phyloP scores from a whole-genome alignment of 2,797 vertebrate genomes.

The Sarcophilus harrisii region DNA sequence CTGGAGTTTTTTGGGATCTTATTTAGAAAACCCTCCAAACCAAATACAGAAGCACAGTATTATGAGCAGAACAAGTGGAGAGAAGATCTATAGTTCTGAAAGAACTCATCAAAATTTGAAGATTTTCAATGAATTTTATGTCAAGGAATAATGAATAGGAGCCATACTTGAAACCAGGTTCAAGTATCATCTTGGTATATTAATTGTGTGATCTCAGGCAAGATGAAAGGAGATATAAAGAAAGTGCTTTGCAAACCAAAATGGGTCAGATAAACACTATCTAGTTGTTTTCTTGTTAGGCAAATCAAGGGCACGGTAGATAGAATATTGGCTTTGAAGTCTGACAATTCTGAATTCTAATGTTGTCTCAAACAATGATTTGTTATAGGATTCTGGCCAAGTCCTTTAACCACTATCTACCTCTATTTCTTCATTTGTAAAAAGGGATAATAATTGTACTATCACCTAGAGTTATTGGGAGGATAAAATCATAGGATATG shows the following conservation, averaged over 20 bases:
- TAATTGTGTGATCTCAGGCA: not conserved
- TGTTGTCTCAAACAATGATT: not conserved
- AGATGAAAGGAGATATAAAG: not conserved
- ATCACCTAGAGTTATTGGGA: not conserved
- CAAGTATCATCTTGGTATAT: not conserved
- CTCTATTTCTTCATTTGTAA: not conserved
- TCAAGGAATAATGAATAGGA: not conserved
- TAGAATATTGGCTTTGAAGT: not conserved
- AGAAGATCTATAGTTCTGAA: not conserved
- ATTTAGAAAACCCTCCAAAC: not conserved
- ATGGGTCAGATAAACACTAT: not conserved
- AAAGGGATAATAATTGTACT: not conserved
- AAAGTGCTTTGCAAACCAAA: not conserved
- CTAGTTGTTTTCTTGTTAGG: not conserved
- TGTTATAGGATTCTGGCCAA: not conserved
- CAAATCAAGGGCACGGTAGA: not conserved
- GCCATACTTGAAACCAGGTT: not conserved
- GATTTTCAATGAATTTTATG: not conserved
- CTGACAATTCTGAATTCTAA: not conserved
- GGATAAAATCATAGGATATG: not conserved
- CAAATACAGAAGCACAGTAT: not conserved
- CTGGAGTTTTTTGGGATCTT: not conserved
- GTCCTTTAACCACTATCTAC: not conserved
- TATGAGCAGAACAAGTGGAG: not conserved
- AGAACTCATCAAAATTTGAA: not conserved